These are phyloP conservation scores for Parasteatoda tepidariorum DNA, from an alignment of 1,140 invertebrate species.

Conservation along the genomic window DNA sequence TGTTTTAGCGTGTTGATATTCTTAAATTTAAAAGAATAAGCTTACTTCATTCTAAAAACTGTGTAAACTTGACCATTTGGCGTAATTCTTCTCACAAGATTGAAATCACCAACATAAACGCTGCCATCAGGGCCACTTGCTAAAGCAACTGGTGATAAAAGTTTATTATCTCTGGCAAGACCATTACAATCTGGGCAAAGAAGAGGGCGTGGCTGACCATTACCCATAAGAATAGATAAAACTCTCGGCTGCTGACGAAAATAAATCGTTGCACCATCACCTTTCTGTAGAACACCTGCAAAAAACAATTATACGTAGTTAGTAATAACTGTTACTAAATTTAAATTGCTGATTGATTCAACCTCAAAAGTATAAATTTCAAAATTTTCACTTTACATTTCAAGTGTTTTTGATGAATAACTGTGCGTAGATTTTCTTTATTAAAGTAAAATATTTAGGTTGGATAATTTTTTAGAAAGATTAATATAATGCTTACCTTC, in stretches of 20 bases:
- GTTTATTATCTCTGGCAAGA: slow-evolving; percentile 80
- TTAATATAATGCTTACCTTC: slow-evolving; percentile 76
- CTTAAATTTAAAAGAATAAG: neutral
- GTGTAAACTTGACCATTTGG: slow-evolving; percentile 80
- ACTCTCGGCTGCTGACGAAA: slow-evolving; percentile 92
- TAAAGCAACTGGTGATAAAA: slow-evolving; percentile 91
- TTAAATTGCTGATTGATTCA: too few relatives aligned
- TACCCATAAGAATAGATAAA: slow-evolving; percentile 91
- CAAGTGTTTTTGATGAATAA: too few relatives aligned
- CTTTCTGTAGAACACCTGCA: slow-evolving; percentile 97
- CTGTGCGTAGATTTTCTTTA: too few relatives aligned
- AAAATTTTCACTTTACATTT: too few relatives aligned
- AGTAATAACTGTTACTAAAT: too few relatives aligned
- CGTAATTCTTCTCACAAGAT: slow-evolving; percentile 89
- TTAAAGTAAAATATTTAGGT: too few relatives aligned
- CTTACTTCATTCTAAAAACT: slow-evolving; percentile 89
- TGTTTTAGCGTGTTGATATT: too few relatives aligned
- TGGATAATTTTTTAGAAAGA: too few relatives aligned
- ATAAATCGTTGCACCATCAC: slow-evolving; percentile 96
- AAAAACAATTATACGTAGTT: too few relatives aligned
- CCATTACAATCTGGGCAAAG: slow-evolving; percentile 85
- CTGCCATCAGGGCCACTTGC: slow-evolving; percentile 92
- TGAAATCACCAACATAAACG: slow-evolving; percentile 95
- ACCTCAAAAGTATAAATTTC: too few relatives aligned
- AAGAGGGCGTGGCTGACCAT: slow-evolving; percentile 87